These are phyloP conservation scores for Drosophila kokeensis DNA, from an alignment of 2,888 invertebrate species.

Conservation along the genomic window DNA sequence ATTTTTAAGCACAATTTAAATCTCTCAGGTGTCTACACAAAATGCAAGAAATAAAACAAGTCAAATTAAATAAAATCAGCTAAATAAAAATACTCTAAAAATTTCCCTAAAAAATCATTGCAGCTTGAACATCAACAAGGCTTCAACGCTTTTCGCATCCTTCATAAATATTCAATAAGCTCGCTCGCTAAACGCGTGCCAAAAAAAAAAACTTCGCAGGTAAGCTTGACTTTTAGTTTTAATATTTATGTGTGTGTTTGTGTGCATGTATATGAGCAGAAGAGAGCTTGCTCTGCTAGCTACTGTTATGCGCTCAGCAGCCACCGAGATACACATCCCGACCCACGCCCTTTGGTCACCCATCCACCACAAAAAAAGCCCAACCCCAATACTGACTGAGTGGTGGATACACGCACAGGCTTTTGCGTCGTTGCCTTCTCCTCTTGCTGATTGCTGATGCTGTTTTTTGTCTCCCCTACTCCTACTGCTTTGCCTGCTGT, in stretches of 20 bases:
- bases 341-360: constrained; percentile 44
- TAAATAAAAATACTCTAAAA: constrained; percentile 37
- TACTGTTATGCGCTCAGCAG: constrained; percentile 39
- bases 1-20: constrained; percentile 13
- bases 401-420: constrained; percentile 72
- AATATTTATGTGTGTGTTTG: constrained; percentile 7
- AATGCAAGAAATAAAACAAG: constrained; percentile 26
- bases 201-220: constrained; percentile 62
- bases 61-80: constrained; percentile 2
- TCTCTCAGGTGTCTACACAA: constrained; percentile 34
- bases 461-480: constrained; percentile 16
- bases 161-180: constrained; percentile 64
- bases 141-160: constrained; percentile 41
- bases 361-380: constrained; percentile 27
- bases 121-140: constrained; percentile 48
- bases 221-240: constrained; percentile 67
- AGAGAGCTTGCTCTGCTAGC: constrained; percentile 43
- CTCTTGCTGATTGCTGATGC: constrained; percentile 41
- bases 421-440: constrained; percentile 66
- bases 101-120: constrained; percentile 47
- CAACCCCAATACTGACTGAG: constrained; percentile 32
- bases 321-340: constrained; percentile 18
- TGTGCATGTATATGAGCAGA: constrained; percentile 33
- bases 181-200: constrained; percentile 67
- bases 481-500: constrained; percentile 18